These are phyloP conservation scores for Petrocephalus microphthalmus DNA, from an alignment of 2,113 vertebrate genomes.

Conservation along the genomic window DNA sequence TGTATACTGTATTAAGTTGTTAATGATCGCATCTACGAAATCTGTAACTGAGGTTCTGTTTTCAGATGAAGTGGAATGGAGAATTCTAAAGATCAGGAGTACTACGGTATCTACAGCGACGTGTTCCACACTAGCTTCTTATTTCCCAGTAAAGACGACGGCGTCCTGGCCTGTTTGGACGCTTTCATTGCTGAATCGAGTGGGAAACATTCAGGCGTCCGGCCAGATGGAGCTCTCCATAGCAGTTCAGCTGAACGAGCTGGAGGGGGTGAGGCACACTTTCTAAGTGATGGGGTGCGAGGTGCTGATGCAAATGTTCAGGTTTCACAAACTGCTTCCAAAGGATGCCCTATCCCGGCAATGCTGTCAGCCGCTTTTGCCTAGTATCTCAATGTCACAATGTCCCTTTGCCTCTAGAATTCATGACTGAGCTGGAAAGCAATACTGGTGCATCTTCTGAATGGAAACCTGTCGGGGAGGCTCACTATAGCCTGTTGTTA, in stretches of 20 bases:
- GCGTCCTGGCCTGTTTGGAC: neutral
- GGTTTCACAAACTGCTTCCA: slow-evolving; percentile 10
- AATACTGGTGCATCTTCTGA: slow-evolving; percentile 4
- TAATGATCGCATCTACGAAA: neutral
- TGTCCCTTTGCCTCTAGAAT: slow-evolving; percentile 25
- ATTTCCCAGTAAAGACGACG: slow-evolving; percentile 3
- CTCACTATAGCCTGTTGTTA: slow-evolving; percentile 32
- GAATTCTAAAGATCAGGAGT: neutral
- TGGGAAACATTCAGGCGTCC: neutral
- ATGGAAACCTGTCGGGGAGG: slow-evolving; percentile 30
- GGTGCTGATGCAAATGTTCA: neutral
- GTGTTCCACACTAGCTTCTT: neutral
- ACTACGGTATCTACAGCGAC: neutral
- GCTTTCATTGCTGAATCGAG: slow-evolving; percentile 9
- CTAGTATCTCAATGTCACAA: slow-evolving; percentile 3
- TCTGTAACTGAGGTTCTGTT: neutral
- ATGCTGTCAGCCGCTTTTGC: slow-evolving; percentile 2
- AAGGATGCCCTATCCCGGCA: slow-evolving; percentile 16
- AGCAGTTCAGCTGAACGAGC: neutral
- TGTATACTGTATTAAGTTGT: neutral
- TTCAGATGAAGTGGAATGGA: neutral
- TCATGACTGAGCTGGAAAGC: slow-evolving; percentile 10
- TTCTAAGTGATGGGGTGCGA: neutral
- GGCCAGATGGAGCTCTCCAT: neutral
- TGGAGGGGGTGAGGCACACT: slow-evolving; percentile 8